Evolutionary conservation across 2,113 vertebrate genomes (phyloP).

Genomic region (Ranitomeya imitator): DNA sequence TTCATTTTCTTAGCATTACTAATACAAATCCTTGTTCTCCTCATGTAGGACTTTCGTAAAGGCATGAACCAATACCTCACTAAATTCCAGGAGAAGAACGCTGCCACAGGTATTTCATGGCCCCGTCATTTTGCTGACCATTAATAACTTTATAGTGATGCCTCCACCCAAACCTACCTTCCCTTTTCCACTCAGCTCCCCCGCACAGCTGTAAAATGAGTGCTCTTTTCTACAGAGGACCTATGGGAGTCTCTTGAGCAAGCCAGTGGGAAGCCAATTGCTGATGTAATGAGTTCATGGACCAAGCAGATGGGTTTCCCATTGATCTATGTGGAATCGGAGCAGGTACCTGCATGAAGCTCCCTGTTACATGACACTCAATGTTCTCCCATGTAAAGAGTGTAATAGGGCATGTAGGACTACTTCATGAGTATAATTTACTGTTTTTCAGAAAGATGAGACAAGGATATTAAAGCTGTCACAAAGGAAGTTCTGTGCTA

Average conservation of each 20-base stretch:
- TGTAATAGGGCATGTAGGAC: neutral
- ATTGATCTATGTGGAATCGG: constrained; percentile 89
- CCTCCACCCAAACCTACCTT: constrained; percentile 36
- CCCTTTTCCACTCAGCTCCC: constrained; percentile 11
- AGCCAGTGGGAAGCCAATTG: constrained; percentile 93
- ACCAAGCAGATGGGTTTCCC: constrained; percentile 99
- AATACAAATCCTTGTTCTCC: constrained; percentile 50
- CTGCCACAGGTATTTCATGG: constrained; percentile 86
- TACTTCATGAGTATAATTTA: no score
- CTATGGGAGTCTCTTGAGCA: constrained; percentile 95
- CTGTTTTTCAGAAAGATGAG: constrained; percentile 81
- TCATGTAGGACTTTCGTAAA: constrained; percentile 92
- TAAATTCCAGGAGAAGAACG: constrained; percentile 97
- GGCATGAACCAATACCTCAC: constrained; percentile 96
- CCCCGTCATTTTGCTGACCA: neutral
- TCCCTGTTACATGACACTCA: neutral
- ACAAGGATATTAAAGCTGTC: constrained; percentile 87
- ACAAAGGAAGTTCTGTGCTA: constrained; percentile 98
- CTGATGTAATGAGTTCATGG: constrained; percentile 95
- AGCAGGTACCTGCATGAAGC: constrained; percentile 78
- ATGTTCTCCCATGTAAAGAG: neutral
- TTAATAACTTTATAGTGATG: neutral
- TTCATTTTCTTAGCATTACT: neutral
- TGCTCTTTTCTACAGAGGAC: constrained; percentile 80
- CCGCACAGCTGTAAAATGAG: constrained; percentile 38